Evolutionary conservation across 1,140 invertebrate species (phyloP).

Genomic region (Galleria mellonella): DNA sequence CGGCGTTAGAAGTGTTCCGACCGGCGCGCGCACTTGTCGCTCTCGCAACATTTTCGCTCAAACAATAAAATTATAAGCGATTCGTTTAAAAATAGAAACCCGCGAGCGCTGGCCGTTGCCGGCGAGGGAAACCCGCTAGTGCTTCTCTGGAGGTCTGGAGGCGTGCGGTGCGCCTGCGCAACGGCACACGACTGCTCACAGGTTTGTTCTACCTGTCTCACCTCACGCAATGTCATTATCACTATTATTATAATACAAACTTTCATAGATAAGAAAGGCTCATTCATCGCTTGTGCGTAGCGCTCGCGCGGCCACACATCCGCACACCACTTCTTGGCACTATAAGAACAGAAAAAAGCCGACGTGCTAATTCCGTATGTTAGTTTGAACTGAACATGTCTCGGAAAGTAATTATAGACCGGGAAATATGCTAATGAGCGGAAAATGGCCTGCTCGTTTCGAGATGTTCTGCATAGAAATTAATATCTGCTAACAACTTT

Average conservation of each 20-base stretch:
- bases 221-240: conserved; percentile 65
- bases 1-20: conserved; percentile 49
- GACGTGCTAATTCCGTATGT: too few relatives aligned
- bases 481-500: conserved; percentile 5
- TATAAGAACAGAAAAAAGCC: too few relatives aligned
- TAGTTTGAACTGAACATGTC: too few relatives aligned
- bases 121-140: conserved; percentile 26
- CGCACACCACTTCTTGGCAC: too few relatives aligned
- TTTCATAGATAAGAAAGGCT: conserved; percentile 39
- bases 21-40: conserved; percentile 58
- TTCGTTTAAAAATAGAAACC: conserved; percentile 54
- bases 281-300: conserved; percentile 17
- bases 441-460: not conserved
- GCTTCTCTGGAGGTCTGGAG: conserved; percentile 42
- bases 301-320: too few relatives aligned
- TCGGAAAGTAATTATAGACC: conserved; percentile 4
- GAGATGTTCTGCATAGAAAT: conserved; percentile 7
- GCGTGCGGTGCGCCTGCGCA: conserved; percentile 51
- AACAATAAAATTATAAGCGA: conserved; percentile 72
- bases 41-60: conserved; percentile 56
- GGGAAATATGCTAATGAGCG: conserved; percentile 5
- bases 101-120: conserved; percentile 15
- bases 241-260: conserved; percentile 52
- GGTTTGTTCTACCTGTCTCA: conserved; percentile 57
- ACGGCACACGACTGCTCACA: conserved; percentile 42